phyloP scores from a whole-genome alignment of 2,113 vertebrate species.

The Hylia prasina region DNA sequence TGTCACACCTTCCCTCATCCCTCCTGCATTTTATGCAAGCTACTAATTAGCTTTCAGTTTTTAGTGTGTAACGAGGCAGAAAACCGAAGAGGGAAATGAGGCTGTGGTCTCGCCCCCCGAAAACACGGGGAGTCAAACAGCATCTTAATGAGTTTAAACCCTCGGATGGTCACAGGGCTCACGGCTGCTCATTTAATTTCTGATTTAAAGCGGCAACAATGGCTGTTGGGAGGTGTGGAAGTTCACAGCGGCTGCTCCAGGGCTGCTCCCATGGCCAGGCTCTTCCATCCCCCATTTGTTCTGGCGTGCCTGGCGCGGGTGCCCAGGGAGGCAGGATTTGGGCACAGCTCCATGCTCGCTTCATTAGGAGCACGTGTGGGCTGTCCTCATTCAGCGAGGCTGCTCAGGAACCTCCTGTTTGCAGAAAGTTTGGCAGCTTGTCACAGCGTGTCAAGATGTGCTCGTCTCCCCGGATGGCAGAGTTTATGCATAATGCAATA shows the following conservation, averaged over 20 bases:
- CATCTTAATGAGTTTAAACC: background rate
- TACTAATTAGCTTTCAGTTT: conserved; percentile 24
- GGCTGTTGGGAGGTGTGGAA: background rate
- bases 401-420: conserved; percentile 15
- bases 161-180: background rate
- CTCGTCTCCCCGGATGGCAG: background rate
- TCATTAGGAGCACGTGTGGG: background rate
- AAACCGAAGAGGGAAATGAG: background rate
- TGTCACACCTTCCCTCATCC: background rate
- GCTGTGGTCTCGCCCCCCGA: rapidly evolving
- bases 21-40: background rate
- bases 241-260: background rate
- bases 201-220: background rate
- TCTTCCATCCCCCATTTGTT: rapidly evolving
- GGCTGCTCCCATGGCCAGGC: background rate
- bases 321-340: background rate
- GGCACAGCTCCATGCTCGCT: rapidly evolving
- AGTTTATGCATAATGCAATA: conserved; percentile 14
- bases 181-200: rapidly evolving
- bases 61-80: background rate
- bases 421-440: conserved; percentile 13
- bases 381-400: background rate
- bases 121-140: rapidly evolving
- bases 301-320: rapidly evolving
- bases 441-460: background rate